phyloP scores from a whole-genome alignment of 2,797 vertebrate species.

The Eremophila alpestris region DNA sequence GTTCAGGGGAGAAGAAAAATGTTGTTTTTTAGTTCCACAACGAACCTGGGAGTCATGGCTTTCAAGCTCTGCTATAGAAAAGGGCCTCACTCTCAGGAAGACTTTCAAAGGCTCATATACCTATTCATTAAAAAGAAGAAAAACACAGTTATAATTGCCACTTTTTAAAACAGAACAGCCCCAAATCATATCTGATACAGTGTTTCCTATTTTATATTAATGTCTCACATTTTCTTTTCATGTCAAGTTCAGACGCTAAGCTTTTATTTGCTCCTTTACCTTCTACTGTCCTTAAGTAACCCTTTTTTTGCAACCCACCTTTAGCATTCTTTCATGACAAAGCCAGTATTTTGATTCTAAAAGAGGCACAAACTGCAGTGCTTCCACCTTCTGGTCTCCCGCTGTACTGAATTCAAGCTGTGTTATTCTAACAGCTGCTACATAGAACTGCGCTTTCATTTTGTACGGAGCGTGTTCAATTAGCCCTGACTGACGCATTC shows the following conservation, averaged over 20 bases:
- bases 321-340: not conserved
- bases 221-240: not conserved
- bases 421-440: not conserved
- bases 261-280: not conserved
- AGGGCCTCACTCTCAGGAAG: conserved; percentile 86
- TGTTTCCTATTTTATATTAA: not conserved
- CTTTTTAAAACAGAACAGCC: not conserved
- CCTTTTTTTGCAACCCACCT: rapidly evolving
- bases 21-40: not conserved
- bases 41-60: conserved; percentile 84
- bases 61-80: conserved; percentile 82
- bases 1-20: not conserved
- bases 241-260: not conserved
- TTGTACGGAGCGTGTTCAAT: rapidly evolving
- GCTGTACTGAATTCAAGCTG: not conserved
- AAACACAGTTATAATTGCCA: not conserved
- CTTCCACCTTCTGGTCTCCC: conserved; percentile 49
- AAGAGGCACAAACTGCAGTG: not conserved
- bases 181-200: not conserved
- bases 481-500: rapidly evolving
- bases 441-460: not conserved
- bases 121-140: not conserved
- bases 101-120: conserved; percentile 80
- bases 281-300: not conserved
- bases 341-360: not conserved